Evolutionary conservation across 2,888 invertebrate species (phyloP), one percentile per base, ranked within the genome.

Genomic region (Theristus sp.): DNA sequence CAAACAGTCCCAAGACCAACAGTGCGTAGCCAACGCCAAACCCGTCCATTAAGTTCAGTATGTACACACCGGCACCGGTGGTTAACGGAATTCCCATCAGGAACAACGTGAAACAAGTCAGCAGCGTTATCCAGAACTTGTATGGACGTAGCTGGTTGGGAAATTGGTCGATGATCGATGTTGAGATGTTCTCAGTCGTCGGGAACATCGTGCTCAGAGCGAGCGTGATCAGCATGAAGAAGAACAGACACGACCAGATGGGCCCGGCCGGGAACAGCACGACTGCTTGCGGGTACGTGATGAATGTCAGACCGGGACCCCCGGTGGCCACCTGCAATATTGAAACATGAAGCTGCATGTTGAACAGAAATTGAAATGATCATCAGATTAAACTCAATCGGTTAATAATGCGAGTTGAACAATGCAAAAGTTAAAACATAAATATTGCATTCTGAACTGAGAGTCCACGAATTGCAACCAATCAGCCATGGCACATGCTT

Each of bases 231-330:
- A 63, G 38, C 63, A 63, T 63, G 27, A 58, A 26, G 59, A 63
- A 63, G 58, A 63, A 63, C 20, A 63, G 30, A 22, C 24, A 49
- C 38, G 60, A 56, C 63, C 63, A 63, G 28, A 63, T n/a, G 17
- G 63, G 63, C 27, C 55, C 29, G 26, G 52, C 31, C 1, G 62
- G 63, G 30, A 63, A 56, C 20, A 63, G 26, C 20, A 58, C 60
- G n/a, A 63, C 62, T 1, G 63, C 62, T 30, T 63, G 63, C 17
- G 63, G 63, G 58, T 63, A 63, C 24, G 61, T 52, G 31, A 63
- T 59, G 58, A 63, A 63, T 3, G 63, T 63, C n/a, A 63, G 55
- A 13, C 63, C 63, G 1, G 63, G 63, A 1, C 63, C 63, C 0
- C 30, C 46, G 1, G 59, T 61, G 10, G 58, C 63, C 6, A 63